A percentile compares a stretch with the other conserved stretches of the same genome.
phyloP scores from a whole-genome alignment of 2,113 vertebrate genomes.

The Sialia sialis region DNA sequence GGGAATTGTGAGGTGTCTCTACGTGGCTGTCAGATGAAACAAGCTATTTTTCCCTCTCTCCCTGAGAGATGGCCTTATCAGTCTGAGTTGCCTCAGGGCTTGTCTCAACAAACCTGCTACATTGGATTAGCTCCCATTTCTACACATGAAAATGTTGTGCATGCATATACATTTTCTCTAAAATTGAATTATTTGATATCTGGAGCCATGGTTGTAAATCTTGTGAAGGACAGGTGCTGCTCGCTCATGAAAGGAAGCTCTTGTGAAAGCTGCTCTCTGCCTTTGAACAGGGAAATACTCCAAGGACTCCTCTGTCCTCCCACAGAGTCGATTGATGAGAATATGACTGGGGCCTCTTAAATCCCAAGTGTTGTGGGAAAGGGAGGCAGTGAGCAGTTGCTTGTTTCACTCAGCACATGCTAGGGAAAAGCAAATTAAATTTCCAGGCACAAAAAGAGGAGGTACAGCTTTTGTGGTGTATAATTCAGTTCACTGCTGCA shows the following conservation, averaged over 20 bases:
- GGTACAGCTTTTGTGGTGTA: neutral
- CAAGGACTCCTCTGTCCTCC: neutral
- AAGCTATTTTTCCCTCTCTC: neutral
- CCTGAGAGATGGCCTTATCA: neutral
- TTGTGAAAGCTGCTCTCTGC: neutral
- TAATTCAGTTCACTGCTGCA: neutral
- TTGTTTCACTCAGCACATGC: neutral
- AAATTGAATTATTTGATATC: neutral
- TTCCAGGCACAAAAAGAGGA: neutral
- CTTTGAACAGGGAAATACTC: neutral
- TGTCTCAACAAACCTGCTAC: constrained; percentile 3
- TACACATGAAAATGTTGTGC: neutral
- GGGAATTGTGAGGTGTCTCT: neutral
- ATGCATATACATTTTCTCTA: neutral
- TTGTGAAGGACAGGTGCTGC: neutral
- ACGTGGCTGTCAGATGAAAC: neutral
- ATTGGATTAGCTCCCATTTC: constrained; percentile 19
- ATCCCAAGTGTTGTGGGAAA: neutral
- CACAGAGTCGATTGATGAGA: neutral
- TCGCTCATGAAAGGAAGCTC: neutral
- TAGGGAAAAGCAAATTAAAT: neutral
- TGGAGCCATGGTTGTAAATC: neutral
- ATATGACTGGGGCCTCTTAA: neutral
- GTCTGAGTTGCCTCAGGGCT: constrained; percentile 18
- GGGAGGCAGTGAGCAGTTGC: neutral